Evolutionary conservation across 1,140 invertebrate species (phyloP).

Genomic region (Brachionus asplanchnoidis): DNA sequence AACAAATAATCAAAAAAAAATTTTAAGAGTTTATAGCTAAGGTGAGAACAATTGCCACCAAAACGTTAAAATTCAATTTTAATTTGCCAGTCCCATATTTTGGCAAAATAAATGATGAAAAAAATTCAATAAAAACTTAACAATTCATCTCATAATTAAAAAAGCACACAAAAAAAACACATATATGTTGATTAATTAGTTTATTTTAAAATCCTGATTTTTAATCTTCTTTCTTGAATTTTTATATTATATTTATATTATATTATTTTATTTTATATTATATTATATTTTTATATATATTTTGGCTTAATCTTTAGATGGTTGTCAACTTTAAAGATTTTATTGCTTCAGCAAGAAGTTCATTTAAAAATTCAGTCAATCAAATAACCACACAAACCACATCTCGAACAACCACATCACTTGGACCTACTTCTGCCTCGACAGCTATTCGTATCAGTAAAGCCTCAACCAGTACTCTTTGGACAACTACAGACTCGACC

Average conservation of each 20-base stretch:
- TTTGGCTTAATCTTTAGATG: slow-evolving; percentile 12
- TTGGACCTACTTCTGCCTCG: neutral
- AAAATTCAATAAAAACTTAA: slow-evolving; percentile 20
- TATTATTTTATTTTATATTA: no score
- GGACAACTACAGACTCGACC: slow-evolving; percentile 2
- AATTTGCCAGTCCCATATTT: neutral
- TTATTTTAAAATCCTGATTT: slow-evolving; percentile 1
- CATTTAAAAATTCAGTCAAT: neutral
- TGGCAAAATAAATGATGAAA: slow-evolving; percentile 3
- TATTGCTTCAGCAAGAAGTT: neutral
- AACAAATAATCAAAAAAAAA: neutral
- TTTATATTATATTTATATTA: no score
- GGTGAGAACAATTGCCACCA: no score
- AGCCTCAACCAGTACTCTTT: slow-evolving; percentile 8
- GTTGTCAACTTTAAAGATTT: slow-evolving; percentile 9
- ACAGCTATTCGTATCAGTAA: neutral
- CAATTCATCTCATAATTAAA: slow-evolving; percentile 20
- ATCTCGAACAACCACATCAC: neutral
- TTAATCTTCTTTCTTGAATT: slow-evolving; percentile 5
- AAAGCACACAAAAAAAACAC: slow-evolving; percentile 13
- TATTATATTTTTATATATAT: neutral
- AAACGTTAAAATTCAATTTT: neutral
- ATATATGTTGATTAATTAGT: neutral
- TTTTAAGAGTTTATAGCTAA: neutral
- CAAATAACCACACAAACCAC: neutral